Percentiles rank a stretch among this genome's conserved stretches.
Conservation (phyloP, 1,140 invertebrate genomes). For the Hestina assimilis region DNA sequence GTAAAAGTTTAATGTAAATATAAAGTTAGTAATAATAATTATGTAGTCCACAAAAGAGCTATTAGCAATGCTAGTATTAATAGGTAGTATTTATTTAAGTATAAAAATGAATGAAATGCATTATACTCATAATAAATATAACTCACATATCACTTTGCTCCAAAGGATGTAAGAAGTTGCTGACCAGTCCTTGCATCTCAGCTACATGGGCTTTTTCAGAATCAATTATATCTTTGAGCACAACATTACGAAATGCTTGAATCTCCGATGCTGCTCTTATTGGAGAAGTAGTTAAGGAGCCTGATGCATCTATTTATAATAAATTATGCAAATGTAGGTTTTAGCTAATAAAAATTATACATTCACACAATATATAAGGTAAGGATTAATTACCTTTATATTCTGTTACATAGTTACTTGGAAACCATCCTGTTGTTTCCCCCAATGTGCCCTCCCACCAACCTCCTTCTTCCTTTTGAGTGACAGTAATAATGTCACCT, state of each 20-base stretch:
- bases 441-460: constrained; percentile 98
- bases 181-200: constrained; percentile 91
- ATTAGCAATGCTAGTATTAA: too few relatives aligned
- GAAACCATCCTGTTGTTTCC: constrained; percentile 98
- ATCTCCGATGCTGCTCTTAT: constrained; percentile 82
- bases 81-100: too few relatives aligned
- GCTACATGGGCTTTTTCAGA: constrained; percentile 93
- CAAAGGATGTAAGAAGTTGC: constrained; percentile 90
- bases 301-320: constrained; percentile 66
- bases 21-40: too few relatives aligned
- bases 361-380: neutral
- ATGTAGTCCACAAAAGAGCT: too few relatives aligned
- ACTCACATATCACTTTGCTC: constrained; percentile 92
- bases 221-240: constrained; percentile 95
- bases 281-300: constrained; percentile 78
- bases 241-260: constrained; percentile 88
- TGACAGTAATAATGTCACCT: constrained; percentile 97
- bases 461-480: constrained; percentile 93
- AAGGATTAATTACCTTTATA: constrained; percentile 80
- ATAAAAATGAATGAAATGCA: too few relatives aligned
- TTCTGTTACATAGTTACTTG: constrained; percentile 97
- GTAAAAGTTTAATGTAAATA: too few relatives aligned
- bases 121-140: constrained; percentile 4
- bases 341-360: neutral
- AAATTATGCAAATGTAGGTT: neutral